These are phyloP conservation scores for Patagioenas fasciata DNA, from an alignment of 2,113 vertebrate genomes.

Conservation along the genomic window DNA sequence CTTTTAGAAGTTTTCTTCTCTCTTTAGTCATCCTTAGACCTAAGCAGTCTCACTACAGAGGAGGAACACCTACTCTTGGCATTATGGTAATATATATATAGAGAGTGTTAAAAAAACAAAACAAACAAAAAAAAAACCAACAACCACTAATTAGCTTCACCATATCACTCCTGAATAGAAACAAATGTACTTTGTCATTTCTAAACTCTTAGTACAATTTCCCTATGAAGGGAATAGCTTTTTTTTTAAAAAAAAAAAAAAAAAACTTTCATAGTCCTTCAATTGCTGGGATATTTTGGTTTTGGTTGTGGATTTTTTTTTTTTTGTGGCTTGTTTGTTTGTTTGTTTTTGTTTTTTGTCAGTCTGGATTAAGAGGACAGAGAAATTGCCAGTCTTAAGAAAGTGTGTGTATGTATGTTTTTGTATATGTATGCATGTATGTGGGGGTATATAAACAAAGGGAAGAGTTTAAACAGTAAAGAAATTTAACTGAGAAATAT, in stretches of 20 bases:
- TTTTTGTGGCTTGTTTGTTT: not conserved
- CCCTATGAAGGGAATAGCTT: not conserved
- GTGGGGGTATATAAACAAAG: not conserved
- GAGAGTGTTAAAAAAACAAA: constrained; percentile 13
- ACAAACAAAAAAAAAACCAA: not conserved
- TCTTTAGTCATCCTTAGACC: constrained; percentile 34
- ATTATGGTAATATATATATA: constrained; percentile 23
- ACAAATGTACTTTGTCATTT: constrained; percentile 12
- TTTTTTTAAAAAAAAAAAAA: too few relatives aligned
- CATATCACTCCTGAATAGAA: constrained; percentile 49
- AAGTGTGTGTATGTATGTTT: not conserved
- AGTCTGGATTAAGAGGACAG: not conserved
- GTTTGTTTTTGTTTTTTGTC: not conserved
- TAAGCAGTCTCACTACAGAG: constrained; percentile 10
- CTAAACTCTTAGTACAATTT: not conserved
- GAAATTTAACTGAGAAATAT: not conserved
- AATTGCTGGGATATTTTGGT: not conserved
- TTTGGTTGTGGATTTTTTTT: not conserved
- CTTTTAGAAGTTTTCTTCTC: not conserved
- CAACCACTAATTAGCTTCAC: constrained; percentile 28
- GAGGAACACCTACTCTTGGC: constrained; percentile 33
- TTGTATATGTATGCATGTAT: not conserved
- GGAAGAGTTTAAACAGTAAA: not conserved
- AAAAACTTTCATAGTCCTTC: not conserved
- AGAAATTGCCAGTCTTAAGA: not conserved